Percentiles rank a stretch among this genome's conserved stretches.
Evolutionary conservation across 2,888 invertebrate species (phyloP).

Genomic region (Pasiphila rectangulata): DNA sequence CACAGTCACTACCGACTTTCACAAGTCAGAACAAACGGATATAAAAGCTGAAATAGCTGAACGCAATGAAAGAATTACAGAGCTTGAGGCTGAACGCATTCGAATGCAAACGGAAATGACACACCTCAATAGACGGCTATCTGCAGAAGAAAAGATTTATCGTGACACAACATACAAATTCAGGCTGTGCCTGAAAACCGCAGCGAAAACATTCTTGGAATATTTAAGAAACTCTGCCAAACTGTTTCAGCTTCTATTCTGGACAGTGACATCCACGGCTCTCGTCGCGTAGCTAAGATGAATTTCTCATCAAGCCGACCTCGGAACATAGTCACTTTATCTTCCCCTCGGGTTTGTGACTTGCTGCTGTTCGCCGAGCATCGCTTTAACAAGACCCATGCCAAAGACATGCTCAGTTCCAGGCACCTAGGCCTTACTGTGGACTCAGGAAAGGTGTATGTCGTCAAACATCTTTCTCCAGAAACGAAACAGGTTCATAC

Average conservation of each 20-base stretch:
- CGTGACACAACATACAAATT: too few species aligned
- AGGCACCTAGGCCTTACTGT: neutral
- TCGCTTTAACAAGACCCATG: neutral
- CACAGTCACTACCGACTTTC: too few species aligned
- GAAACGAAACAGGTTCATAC: neutral
- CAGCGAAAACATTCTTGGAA: too few species aligned
- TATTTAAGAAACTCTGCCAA: neutral
- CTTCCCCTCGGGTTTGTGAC: neutral
- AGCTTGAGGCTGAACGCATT: neutral
- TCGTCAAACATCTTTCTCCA: neutral
- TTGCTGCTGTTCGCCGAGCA: neutral
- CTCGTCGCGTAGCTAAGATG: neutral
- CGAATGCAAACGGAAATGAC: too few species aligned
- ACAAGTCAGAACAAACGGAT: neutral
- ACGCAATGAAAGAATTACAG: neutral
- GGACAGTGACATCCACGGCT: neutral
- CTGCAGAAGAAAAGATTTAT: too few species aligned
- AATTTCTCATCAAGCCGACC: neutral
- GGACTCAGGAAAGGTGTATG: neutral
- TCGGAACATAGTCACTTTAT: neutral
- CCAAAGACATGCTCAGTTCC: neutral
- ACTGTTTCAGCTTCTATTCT: neutral
- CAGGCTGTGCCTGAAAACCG: too few species aligned
- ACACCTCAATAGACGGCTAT: too few species aligned
- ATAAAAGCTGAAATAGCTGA: neutral